Evolutionary conservation across 1,140 invertebrate genomes (phyloP).

Genomic region (Hylyphantes graminicola): DNA sequence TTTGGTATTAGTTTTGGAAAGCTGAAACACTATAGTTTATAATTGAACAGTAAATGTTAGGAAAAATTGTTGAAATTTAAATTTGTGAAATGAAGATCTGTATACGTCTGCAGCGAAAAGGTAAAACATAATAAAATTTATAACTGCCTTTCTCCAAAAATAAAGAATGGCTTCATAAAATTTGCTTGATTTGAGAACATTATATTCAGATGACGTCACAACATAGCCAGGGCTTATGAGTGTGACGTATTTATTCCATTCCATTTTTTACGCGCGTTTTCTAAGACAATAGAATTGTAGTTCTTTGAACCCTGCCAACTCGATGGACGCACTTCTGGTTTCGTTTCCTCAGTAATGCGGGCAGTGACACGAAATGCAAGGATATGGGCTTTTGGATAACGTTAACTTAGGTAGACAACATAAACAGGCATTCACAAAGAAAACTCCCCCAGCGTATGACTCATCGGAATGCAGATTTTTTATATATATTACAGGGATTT

Average conservation of each 20-base stretch:
- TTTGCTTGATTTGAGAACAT: constrained; percentile 22
- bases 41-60: no score
- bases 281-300: constrained; percentile 41
- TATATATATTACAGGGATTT: background rate
- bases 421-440: background rate
- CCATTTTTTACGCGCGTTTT: constrained; percentile 9
- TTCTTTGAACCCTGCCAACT: constrained; percentile 54
- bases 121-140: constrained; percentile 1
- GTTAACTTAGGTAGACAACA: background rate
- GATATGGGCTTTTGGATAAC: constrained; percentile 8
- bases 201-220: constrained; percentile 6
- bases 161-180: constrained; percentile 33
- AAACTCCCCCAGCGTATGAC: constrained; percentile 9
- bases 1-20: no score
- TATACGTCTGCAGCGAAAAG: background rate
- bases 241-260: background rate
- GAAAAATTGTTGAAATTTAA: no score
- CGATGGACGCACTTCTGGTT: constrained; percentile 44
- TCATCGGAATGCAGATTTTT: background rate
- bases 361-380: constrained; percentile 41
- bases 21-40: no score
- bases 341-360: constrained; percentile 41
- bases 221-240: background rate
- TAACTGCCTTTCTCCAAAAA: background rate
- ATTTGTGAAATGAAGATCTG: no score